These are phyloP conservation scores for Uloborus plumipes DNA, from an alignment of 2,888 invertebrate species.

Conservation along the genomic window DNA sequence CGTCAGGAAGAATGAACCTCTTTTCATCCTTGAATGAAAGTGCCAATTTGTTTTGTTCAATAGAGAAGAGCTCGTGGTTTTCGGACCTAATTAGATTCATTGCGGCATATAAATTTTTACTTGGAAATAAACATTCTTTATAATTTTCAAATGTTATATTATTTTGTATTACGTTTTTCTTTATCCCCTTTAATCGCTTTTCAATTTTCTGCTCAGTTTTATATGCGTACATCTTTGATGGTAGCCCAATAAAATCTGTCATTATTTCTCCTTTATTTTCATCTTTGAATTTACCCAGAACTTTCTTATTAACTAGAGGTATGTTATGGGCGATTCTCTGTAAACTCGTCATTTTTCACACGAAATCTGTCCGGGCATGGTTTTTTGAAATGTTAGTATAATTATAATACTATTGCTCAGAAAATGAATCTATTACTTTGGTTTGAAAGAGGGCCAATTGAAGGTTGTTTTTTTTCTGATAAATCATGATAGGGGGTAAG, in stretches of 20 bases:
- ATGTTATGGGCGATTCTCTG: too few species aligned
- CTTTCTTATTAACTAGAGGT: too few species aligned
- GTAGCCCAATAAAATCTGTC: conserved; percentile 13
- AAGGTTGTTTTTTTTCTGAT: too few species aligned
- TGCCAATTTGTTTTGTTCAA: conserved; percentile 10
- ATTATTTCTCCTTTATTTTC: conserved; percentile 18
- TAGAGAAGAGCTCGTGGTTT: neutral
- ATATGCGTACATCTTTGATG: conserved; percentile 2
- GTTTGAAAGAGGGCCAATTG: too few species aligned
- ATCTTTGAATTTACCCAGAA: conserved; percentile 19
- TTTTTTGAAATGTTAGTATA: too few species aligned
- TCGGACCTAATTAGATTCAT: conserved; percentile 12
- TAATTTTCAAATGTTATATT: conserved; percentile 16
- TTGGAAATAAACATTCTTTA: conserved; percentile 11
- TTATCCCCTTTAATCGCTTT: conserved; percentile 6
- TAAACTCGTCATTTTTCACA: too few species aligned
- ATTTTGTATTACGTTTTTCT: neutral
- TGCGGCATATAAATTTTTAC: too few species aligned
- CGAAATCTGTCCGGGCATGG: too few species aligned
- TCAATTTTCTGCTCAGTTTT: too few species aligned
- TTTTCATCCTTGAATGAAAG: conserved; percentile 10
- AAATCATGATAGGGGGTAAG: too few species aligned
- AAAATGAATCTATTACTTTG: too few species aligned
- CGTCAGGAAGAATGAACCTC: neutral
- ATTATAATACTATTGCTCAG: too few species aligned